Evolutionary conservation across 2,888 invertebrate genomes (phyloP).

Genomic region (Apodemia hepburni): DNA sequence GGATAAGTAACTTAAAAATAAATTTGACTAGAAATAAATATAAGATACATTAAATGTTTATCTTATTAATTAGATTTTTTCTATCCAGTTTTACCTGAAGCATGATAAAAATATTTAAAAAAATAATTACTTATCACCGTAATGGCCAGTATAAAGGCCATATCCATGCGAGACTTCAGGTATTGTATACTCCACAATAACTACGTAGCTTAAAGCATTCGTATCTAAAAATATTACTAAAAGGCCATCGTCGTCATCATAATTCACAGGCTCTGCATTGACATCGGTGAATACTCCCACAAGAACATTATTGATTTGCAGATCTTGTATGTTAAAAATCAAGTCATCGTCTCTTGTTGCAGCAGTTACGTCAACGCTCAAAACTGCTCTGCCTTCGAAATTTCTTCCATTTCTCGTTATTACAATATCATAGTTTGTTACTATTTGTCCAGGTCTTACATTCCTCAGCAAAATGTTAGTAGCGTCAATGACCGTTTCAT

Average conservation of each 20-base stretch:
- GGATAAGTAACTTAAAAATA: too few relatives aligned
- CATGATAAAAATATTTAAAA: neutral
- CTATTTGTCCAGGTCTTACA: constrained; percentile 46
- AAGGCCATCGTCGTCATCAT: constrained; percentile 34
- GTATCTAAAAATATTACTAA: constrained; percentile 40
- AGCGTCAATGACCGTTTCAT: constrained; percentile 29
- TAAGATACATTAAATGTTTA: too few relatives aligned
- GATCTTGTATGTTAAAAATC: constrained; percentile 39
- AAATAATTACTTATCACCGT: constrained; percentile 36
- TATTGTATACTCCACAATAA: constrained; percentile 52
- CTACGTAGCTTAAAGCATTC: constrained; percentile 34
- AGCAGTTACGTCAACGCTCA: constrained; percentile 37
- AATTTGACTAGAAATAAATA: too few relatives aligned
- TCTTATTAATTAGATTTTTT: too few relatives aligned
- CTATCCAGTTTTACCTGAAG: too few relatives aligned
- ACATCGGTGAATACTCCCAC: constrained; percentile 40
- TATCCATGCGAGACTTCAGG: constrained; percentile 34
- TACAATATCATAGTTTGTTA: constrained; percentile 42
- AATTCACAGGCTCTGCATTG: constrained; percentile 36
- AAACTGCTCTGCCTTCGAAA: constrained; percentile 45
- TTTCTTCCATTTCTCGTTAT: constrained; percentile 39
- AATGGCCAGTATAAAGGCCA: constrained; percentile 44
- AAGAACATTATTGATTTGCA: constrained; percentile 40
- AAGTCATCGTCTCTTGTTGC: constrained; percentile 42
- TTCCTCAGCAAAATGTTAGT: constrained; percentile 33